phyloP scores from a whole-genome alignment of 2,113 vertebrate species.

The Thamnophis sirtalis region DNA sequence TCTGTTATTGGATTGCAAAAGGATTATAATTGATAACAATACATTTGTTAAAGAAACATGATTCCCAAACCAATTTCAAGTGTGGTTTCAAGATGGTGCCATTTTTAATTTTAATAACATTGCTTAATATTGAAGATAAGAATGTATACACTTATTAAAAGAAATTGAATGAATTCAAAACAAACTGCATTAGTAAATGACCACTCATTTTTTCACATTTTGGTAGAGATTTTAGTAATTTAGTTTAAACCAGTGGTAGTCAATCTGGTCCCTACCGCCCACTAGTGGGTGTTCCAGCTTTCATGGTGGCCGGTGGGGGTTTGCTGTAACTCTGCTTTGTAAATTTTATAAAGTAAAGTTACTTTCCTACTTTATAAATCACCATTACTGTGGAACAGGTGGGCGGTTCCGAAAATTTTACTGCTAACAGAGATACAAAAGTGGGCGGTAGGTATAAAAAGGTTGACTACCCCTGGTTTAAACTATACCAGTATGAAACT shows the following conservation, averaged over 20 bases:
- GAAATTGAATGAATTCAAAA: neutral
- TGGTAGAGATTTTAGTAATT: slow-evolving; percentile 37
- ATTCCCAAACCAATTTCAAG: neutral
- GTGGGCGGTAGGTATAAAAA: too few relatives aligned
- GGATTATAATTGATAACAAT: neutral
- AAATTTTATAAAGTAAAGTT: too few relatives aligned
- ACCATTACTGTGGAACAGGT: too few relatives aligned
- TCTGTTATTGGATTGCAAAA: neutral
- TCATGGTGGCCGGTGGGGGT: too few relatives aligned
- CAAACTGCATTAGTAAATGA: neutral
- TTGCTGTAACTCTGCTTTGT: too few relatives aligned
- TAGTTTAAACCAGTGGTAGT: too few relatives aligned
- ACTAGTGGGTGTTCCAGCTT: too few relatives aligned
- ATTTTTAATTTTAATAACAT: neutral
- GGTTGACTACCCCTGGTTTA: too few relatives aligned
- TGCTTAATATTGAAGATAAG: neutral
- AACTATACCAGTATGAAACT: slow-evolving; percentile 40
- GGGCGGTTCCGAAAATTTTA: too few relatives aligned
- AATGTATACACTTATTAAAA: neutral
- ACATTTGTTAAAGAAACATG: neutral
- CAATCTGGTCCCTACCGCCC: too few relatives aligned
- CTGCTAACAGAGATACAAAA: too few relatives aligned
- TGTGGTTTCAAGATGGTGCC: neutral
- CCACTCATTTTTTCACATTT: neutral
- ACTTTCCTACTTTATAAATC: too few relatives aligned